Evolutionary conservation across 2,797 vertebrate species (phyloP).

Genomic region (Scomberomorus guttatus): DNA sequence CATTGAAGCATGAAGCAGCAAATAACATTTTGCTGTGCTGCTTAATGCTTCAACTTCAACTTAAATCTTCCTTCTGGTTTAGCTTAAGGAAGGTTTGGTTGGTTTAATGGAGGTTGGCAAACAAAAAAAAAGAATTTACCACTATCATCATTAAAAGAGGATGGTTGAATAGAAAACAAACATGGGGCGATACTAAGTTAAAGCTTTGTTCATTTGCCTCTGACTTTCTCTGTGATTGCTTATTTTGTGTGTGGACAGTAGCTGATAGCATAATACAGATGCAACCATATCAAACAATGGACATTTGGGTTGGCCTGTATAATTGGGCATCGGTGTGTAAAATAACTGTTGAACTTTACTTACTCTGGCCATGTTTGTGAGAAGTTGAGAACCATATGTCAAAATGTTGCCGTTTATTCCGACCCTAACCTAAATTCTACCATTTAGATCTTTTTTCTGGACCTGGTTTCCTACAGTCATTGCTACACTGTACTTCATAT

Average conservation of each 20-base stretch:
- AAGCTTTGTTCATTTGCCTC: neutral
- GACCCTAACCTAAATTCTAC: neutral
- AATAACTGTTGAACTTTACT: neutral
- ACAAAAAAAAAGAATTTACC: neutral
- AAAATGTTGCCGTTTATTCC: neutral
- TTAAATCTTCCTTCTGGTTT: neutral
- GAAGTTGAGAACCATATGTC: neutral
- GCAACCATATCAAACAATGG: no score
- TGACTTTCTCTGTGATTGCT: neutral
- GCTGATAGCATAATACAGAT: neutral
- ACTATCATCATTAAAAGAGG: neutral
- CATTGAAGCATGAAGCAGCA: neutral
- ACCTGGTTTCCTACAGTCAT: neutral
- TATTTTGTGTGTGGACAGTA: neutral
- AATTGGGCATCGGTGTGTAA: neutral
- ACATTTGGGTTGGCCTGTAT: neutral
- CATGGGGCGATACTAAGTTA: neutral
- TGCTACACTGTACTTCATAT: constrained; percentile 1
- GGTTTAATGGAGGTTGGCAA: constrained; percentile 5
- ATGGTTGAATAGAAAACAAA: neutral
- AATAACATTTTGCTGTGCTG: neutral
- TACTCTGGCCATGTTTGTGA: neutral
- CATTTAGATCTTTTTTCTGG: neutral
- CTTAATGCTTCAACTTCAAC: neutral
- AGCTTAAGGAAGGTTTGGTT: neutral